These are phyloP conservation scores for Gasterosteus aculeatus DNA, from an alignment of 2,113 vertebrate genomes.

Conservation along the genomic window DNA sequence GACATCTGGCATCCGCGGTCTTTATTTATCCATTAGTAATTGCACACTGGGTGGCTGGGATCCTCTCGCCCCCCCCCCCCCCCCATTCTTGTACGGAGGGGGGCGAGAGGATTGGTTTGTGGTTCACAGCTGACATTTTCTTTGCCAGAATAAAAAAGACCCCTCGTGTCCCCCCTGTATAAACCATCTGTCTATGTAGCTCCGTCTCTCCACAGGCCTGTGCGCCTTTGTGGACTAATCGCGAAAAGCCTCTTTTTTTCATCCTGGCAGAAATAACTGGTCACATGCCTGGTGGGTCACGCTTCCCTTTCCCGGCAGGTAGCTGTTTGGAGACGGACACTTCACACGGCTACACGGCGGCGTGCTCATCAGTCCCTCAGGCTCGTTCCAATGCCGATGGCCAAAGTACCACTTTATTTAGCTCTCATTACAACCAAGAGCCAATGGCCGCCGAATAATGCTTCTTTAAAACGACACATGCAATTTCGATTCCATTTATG, in stretches of 20 bases:
- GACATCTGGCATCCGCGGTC: not conserved
- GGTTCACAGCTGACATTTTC: constrained; percentile 28
- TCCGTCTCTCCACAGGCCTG: constrained; percentile 11
- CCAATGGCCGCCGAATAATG: not conserved
- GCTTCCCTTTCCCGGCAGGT: constrained; percentile 58
- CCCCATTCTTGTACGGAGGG: not conserved
- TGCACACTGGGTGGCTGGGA: constrained; percentile 59
- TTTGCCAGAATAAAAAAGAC: constrained; percentile 8
- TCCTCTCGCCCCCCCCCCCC: constrained; percentile 34
- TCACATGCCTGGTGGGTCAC: constrained; percentile 25
- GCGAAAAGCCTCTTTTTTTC: not conserved
- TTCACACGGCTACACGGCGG: constrained; percentile 26
- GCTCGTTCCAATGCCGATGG: constrained; percentile 63
- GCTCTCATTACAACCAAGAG: constrained; percentile 22
- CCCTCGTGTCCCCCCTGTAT: constrained; percentile 8
- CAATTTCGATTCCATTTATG: not conserved
- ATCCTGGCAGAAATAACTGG: constrained; percentile 35
- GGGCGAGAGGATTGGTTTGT: too few relatives aligned
- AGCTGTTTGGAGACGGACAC: constrained; percentile 57
- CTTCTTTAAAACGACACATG: not conserved
- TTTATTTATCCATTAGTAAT: constrained; percentile 36
- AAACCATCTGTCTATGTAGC: not conserved
- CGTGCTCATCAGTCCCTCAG: constrained; percentile 62
- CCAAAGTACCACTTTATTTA: constrained; percentile 55
- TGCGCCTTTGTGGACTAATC: constrained; percentile 23